phyloP scores from a whole-genome alignment of 1,140 invertebrate genomes.

The Tenebrio molitor region DNA sequence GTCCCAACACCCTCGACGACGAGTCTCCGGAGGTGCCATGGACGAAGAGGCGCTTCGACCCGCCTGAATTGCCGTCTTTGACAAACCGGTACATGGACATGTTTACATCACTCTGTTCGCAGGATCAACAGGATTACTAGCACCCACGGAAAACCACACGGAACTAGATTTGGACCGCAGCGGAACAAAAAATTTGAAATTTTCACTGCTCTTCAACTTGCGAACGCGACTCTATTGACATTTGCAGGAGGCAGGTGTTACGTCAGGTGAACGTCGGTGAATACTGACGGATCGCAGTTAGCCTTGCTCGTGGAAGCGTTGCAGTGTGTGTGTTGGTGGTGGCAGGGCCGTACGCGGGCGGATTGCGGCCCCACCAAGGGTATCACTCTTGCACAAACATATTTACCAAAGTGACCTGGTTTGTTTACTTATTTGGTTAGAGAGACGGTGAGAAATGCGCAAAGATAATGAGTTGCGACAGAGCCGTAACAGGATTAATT shows the following conservation, averaged over 20 bases:
- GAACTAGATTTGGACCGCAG: conserved; percentile 8
- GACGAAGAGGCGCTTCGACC: conserved; percentile 77
- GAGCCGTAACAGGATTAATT: background rate
- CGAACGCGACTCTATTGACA: conserved; percentile 34
- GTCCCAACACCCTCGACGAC: conserved; percentile 65
- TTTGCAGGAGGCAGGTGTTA: conserved; percentile 58
- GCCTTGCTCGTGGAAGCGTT: conserved; percentile 50
- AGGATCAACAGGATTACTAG: background rate
- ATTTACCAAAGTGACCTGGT: background rate
- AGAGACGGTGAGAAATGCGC: background rate
- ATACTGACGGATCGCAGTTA: conserved; percentile 48
- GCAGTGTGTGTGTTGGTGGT: conserved; percentile 48
- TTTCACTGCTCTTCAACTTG: background rate
- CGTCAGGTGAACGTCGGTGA: conserved; percentile 62
- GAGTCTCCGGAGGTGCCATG: conserved; percentile 78
- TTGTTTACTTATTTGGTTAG: conserved; percentile 39
- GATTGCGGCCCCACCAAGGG: conserved; percentile 31
- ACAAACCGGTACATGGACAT: conserved; percentile 82
- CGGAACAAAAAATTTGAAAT: background rate
- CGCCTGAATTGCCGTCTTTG: conserved; percentile 69
- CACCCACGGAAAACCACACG: too few species aligned
- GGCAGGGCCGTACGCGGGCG: conserved; percentile 64
- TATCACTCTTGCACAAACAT: background rate
- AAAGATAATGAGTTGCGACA: background rate
- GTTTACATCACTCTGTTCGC: conserved; percentile 1